Base-by-base conservation (phyloP, 2,888 invertebrate genomes). In the Tipula vernalis region DNA sequence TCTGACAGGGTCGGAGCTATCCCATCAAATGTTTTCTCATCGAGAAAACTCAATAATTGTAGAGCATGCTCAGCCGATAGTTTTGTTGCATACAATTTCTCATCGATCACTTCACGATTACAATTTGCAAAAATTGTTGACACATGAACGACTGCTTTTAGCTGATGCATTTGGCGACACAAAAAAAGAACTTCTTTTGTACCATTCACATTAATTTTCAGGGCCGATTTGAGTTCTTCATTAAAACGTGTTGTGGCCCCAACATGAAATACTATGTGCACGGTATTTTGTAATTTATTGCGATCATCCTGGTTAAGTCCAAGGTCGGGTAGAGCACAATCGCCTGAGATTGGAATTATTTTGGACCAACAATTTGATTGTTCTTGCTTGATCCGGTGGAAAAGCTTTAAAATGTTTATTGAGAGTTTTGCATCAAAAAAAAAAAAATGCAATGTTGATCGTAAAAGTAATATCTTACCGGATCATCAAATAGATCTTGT, bases 211-310 rank as follows among this genome's bases (percentile, higher is more conserved):
- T 96, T 96, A 91, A 95, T 94, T 88, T 93, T 93, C 86, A 95
- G 92, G 0, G 96, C 95, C 12, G 93, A 90, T 90, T 93, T 93
- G n/a, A 96, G 91, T 36, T 94, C 93, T 89, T 96, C 96, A 90
- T 95, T 94, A 89, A 96, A 96, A 15, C 91, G 89, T 4, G 98
- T 96, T 0, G 98, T 98, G 0, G 98, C 99, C 0, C 98, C 98
- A 6, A 96, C 96, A 90, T 99, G 98, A 91, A 99, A 95, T 8
- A 95, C 93, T 87, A 95, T 91, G 89, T 95, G 92, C 86, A 91
- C 90, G 86, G 90, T 89, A n/a, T 90, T 88, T 39, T 88, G 87
- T 28, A 92, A 88, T 83, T 90, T 85, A 85, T 88, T 88, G 2
- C 90, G 89, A 88, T 92, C 91, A 47, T 89, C 88, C 15, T 88